A percentile compares a stretch with the other conserved stretches of the same genome.
These are phyloP conservation scores for Halcyon smyrnensis DNA, from an alignment of 2,797 vertebrate species.

Conservation along the genomic window DNA sequence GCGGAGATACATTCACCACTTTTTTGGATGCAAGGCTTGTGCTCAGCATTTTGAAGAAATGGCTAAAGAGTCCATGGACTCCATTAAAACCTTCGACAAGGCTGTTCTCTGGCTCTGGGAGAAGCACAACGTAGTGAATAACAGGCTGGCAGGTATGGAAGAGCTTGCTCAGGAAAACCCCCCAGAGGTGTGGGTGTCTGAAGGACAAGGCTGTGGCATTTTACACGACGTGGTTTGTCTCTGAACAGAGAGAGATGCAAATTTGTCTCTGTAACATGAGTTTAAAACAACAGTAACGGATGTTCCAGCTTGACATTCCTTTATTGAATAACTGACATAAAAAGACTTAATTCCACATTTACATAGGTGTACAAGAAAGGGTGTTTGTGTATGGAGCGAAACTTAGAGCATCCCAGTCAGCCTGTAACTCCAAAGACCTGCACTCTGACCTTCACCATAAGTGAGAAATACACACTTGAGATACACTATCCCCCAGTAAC, in stretches of 20 bases:
- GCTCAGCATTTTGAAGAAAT: constrained; percentile 89
- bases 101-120: constrained; percentile 93
- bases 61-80: constrained; percentile 80
- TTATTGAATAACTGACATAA: background rate
- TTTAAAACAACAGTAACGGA: background rate
- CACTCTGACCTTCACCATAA: rapidly evolving
- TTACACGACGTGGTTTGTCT: rapidly evolving
- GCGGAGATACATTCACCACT: constrained; percentile 85
- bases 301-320: background rate
- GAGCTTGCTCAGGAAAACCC: too few species aligned
- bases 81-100: constrained; percentile 78
- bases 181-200: background rate
- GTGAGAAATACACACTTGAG: background rate
- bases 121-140: constrained; percentile 91
- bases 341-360: background rate
- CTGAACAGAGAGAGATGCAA: background rate
- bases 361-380: background rate
- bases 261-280: background rate
- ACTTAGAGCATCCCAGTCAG: background rate
- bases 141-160: constrained; percentile 86
- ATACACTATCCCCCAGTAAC: background rate
- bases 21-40: constrained; percentile 92
- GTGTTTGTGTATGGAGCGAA: background rate
- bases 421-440: background rate
- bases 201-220: background rate